phyloP scores from a whole-genome alignment of 2,888 invertebrate species.

The Limnephilus marmoratus region DNA sequence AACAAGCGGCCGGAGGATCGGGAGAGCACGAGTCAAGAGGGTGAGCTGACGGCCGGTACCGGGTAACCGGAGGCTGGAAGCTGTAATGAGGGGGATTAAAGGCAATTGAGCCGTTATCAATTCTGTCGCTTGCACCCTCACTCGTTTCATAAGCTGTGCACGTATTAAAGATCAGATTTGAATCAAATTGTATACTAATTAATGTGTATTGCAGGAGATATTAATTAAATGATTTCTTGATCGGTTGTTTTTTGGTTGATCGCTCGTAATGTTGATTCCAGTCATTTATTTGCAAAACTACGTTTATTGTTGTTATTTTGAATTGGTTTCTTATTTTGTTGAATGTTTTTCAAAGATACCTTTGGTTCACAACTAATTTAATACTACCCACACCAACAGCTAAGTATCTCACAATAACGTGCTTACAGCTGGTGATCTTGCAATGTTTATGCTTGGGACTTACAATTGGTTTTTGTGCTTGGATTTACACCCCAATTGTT shows the following conservation, averaged over 20 bases:
- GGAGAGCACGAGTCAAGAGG: constrained; percentile 37
- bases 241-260: background rate
- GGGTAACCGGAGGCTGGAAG: background rate
- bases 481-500: too few relatives aligned
- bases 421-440: too few relatives aligned
- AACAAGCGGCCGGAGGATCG: constrained; percentile 14
- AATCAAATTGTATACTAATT: background rate
- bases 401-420: too few relatives aligned
- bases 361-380: too few relatives aligned
- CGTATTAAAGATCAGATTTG: background rate
- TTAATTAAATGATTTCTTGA: background rate
- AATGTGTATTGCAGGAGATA: background rate
- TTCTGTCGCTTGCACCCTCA: constrained; percentile 35
- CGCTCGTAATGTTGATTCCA: too few relatives aligned
- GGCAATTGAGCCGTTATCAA: constrained; percentile 41
- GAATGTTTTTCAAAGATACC: too few relatives aligned
- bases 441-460: too few relatives aligned
- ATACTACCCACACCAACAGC: too few relatives aligned
- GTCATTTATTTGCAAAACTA: too few relatives aligned
- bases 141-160: constrained; percentile 20
- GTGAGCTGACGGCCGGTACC: constrained; percentile 24
- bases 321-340: too few relatives aligned
- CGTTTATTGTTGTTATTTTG: too few relatives aligned
- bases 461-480: too few relatives aligned
- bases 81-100: constrained; percentile 50